Conservation (phyloP, 2,888 invertebrate genomes). For the Drosophila meridionalis region DNA sequence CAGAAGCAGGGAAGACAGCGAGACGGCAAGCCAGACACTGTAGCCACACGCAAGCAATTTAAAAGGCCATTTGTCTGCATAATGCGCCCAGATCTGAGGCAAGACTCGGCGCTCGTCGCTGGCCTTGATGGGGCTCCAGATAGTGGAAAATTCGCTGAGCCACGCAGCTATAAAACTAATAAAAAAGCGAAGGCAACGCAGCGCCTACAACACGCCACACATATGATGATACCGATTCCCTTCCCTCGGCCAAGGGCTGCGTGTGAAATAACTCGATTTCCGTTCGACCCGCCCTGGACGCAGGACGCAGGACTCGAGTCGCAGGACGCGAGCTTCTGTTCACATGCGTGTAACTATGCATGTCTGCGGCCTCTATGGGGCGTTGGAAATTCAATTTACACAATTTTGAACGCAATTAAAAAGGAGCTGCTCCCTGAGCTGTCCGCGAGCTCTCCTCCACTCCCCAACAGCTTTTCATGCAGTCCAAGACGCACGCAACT, state of each 20-base stretch:
- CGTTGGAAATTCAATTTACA: slow-evolving; percentile 75
- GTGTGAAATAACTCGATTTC: slow-evolving; percentile 69
- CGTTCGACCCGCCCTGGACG: slow-evolving; percentile 36
- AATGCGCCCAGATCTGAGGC: slow-evolving; percentile 35
- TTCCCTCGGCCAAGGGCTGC: slow-evolving; percentile 24
- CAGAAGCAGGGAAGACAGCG: slow-evolving; percentile 18
- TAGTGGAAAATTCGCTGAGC: slow-evolving; percentile 39
- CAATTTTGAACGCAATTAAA: slow-evolving; percentile 75
- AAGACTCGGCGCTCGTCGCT: background rate
- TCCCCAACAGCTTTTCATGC: too few species aligned
- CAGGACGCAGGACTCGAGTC: background rate
- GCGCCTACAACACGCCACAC: slow-evolving; percentile 55
- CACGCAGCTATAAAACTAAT: slow-evolving; percentile 3
- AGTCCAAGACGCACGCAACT: slow-evolving; percentile 39
- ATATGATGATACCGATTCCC: slow-evolving; percentile 37
- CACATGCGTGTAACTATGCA: slow-evolving; percentile 68
- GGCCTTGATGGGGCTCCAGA: slow-evolving; percentile 35
- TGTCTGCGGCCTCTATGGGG: slow-evolving; percentile 50
- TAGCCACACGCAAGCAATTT: slow-evolving; percentile 74
- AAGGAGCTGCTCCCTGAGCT: slow-evolving; percentile 32
- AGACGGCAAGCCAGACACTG: slow-evolving; percentile 33
- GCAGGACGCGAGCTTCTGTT: slow-evolving; percentile 28
- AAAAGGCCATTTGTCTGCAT: slow-evolving; percentile 72
- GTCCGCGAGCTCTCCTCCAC: background rate
- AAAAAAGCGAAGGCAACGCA: slow-evolving; percentile 25